phyloP scores from a whole-genome alignment of 1,140 invertebrate genomes.

The Nomia melanderi region DNA sequence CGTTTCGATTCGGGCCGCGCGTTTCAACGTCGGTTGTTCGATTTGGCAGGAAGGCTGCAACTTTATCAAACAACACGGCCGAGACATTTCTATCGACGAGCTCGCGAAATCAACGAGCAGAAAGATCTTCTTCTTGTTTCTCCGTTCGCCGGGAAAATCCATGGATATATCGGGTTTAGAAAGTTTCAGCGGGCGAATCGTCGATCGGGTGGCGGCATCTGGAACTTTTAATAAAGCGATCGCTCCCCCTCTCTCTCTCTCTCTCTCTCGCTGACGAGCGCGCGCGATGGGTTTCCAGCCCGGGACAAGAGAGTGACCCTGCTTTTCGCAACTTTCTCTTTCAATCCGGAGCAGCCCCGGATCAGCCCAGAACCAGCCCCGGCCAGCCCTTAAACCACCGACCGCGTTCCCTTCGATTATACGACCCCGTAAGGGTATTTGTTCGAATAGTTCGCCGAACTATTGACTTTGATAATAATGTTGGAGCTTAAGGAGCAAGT shows the following conservation, averaged over 20 bases:
- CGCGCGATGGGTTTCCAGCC: not conserved
- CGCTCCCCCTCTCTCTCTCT: constrained; percentile 55
- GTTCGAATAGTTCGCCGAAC: constrained; percentile 40
- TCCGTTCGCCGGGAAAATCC: constrained; percentile 8
- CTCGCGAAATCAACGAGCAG: not conserved
- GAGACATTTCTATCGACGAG: not conserved
- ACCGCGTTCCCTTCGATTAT: constrained; percentile 19
- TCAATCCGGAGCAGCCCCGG: too few species aligned
- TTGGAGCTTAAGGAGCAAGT: constrained; percentile 30
- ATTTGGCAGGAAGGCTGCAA: not conserved
- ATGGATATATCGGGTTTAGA: constrained; percentile 47
- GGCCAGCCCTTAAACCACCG: not conserved
- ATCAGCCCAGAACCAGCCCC: too few species aligned
- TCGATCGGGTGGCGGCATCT: constrained; percentile 49
- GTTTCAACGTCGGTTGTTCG: not conserved
- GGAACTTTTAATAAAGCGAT: constrained; percentile 69
- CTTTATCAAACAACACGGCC: not conserved
- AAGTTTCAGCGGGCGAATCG: constrained; percentile 51
- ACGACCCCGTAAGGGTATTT: constrained; percentile 22
- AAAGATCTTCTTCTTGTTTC: not conserved
- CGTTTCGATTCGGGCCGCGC: not conserved
- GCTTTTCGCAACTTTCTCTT: not conserved
- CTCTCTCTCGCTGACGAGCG: constrained; percentile 8
- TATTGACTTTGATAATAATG: constrained; percentile 52
- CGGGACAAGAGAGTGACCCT: constrained; percentile 22